Percentiles rank a stretch among this genome's conserved stretches.
phyloP scores from a whole-genome alignment of 2,113 vertebrate genomes.

The Petaurus breviceps region DNA sequence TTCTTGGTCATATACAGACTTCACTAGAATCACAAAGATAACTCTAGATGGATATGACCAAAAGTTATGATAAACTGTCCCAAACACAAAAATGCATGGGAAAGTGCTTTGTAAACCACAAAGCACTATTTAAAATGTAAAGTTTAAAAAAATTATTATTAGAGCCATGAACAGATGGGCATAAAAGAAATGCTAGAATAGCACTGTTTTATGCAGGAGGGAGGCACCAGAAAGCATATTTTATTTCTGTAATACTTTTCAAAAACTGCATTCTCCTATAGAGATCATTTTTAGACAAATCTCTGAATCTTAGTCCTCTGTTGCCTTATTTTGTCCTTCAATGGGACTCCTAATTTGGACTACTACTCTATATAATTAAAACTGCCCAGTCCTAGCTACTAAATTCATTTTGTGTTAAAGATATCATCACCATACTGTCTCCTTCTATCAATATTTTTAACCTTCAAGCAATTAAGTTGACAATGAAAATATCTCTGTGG shows the following conservation, averaged over 20 bases:
- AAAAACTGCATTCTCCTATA: conserved; percentile 48
- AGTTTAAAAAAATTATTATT: not conserved
- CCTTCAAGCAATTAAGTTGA: conserved; percentile 56
- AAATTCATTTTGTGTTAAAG: conserved; percentile 34
- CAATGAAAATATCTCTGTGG: conserved; percentile 44
- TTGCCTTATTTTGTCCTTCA: conserved; percentile 47
- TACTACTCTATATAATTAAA: conserved; percentile 33
- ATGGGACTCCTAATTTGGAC: conserved; percentile 61
- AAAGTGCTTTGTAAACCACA: not conserved
- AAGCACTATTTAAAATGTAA: not conserved
- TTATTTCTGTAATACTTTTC: not conserved
- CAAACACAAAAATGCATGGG: not conserved
- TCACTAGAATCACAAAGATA: not conserved
- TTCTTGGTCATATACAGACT: not conserved
- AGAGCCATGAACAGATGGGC: not conserved
- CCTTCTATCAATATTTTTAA: conserved; percentile 55
- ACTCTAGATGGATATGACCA: not conserved
- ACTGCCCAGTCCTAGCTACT: conserved; percentile 55
- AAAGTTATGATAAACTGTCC: not conserved
- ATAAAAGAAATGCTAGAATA: not conserved
- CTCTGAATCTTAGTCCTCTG: conserved; percentile 54
- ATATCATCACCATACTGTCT: conserved; percentile 25
- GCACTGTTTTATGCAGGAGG: not conserved
- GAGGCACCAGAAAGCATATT: conserved; percentile 41
- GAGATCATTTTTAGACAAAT: conserved; percentile 62